Evolutionary conservation across 2,888 invertebrate genomes (phyloP), one percentile per base, ranked within the genome.

Genomic region (Herminia tarsipennalis): DNA sequence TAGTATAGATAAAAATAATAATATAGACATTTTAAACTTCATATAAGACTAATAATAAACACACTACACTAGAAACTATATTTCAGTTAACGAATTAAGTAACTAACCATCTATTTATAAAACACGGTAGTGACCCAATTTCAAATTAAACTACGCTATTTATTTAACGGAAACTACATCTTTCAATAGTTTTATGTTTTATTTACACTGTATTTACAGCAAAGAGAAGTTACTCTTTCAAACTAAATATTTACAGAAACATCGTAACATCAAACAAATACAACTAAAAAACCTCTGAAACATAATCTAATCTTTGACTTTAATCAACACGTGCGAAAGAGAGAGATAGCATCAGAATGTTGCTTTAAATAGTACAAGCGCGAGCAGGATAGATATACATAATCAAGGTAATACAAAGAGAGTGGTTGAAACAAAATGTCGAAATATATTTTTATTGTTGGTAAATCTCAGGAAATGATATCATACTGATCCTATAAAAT

Each of bases 381-480:
- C 69, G 78, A 88, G 25, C 64, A 71, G 65, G 84, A 86, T 49
- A 57, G 73, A 42, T 30, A 71, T 50, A 78, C 39, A 60, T 50
- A 38, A 78, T 69, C 88, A 86, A 88, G 88, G 86, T 86, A 59
- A 84, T 71, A 67, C 67, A 73, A 84, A 80, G 83, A 81, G 83
- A 83, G 81, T 71, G 81, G 77, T 75, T 72, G 70, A 66, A 71
- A 24, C 72, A 74, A 74, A 86, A 78, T 83, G 79, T 78, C 70
- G 82, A 80, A 83, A 83, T 77, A 76, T 67, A 73, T 75, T 74
- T 75, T 74, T 66, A 66, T 77, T 79, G 78, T 81, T 77, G 56
- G 68, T 69, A 60, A 74, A 73, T 56, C 72, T 66, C 67, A 86
- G 84, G 86, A 87, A 87, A 74, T 86, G 84, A 86, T 86, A 78